phyloP scores from a whole-genome alignment of 2,888 invertebrate species.

The Athetis lepigone region DNA sequence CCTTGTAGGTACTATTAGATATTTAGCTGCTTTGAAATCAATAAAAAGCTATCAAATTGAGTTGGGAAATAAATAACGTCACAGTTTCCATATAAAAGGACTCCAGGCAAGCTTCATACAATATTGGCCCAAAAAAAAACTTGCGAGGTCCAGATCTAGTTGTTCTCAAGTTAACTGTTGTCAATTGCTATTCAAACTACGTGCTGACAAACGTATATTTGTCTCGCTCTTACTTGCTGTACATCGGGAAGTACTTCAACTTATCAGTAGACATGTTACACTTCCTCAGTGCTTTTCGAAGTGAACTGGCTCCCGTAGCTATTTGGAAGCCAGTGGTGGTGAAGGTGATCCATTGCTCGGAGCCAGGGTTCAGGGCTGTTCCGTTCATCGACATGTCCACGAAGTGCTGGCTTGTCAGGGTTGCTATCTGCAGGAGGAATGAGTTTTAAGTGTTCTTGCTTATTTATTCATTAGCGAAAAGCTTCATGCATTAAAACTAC shows the following conservation, averaged over 20 bases:
- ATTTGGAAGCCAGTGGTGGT: constrained; percentile 62
- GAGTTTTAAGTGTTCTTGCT: background rate
- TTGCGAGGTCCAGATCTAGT: too few relatives aligned
- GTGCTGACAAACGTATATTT: background rate
- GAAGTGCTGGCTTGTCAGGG: constrained; percentile 69
- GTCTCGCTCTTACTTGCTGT: constrained; percentile 47
- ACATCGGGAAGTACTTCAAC: constrained; percentile 71
- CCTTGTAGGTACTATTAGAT: too few relatives aligned
- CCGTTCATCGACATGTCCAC: constrained; percentile 77
- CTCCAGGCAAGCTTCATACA: too few relatives aligned
- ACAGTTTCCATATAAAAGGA: too few relatives aligned
- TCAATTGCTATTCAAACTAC: too few relatives aligned
- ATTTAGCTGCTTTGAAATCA: too few relatives aligned
- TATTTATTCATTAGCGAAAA: too few relatives aligned
- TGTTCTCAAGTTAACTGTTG: too few relatives aligned
- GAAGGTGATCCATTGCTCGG: constrained; percentile 75
- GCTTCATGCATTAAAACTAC: too few relatives aligned
- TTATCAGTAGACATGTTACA: constrained; percentile 68
- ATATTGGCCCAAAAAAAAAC: too few relatives aligned
- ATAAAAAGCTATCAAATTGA: too few relatives aligned
- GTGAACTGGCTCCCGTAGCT: constrained; percentile 60
- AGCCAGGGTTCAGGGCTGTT: constrained; percentile 74
- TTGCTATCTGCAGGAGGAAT: constrained; percentile 65
- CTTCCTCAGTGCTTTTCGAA: constrained; percentile 67
- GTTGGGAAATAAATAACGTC: too few relatives aligned